Conservation (phyloP, 2,888 invertebrate species). For the Cephus nigrinus region DNA sequence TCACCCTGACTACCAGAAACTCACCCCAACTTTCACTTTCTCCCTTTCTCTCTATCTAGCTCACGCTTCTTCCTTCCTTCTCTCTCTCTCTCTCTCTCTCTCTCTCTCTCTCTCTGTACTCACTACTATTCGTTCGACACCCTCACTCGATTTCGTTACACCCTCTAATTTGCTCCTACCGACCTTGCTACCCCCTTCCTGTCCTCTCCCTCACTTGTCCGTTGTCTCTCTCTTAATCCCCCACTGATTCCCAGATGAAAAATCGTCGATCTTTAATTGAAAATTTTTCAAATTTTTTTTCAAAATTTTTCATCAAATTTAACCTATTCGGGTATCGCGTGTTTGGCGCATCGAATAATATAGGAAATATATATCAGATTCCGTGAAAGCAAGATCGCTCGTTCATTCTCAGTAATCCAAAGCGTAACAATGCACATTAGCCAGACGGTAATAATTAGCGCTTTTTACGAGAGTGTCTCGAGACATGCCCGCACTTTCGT, state of each 20-base stretch:
- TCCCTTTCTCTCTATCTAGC: neutral
- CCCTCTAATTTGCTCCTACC: slow-evolving; percentile 62
- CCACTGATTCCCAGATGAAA: slow-evolving; percentile 15
- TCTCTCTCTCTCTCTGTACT: slow-evolving; percentile 6
- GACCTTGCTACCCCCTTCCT: slow-evolving; percentile 33
- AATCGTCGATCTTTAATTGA: neutral
- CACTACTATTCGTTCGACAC: slow-evolving; percentile 38
- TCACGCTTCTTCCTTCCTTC: neutral
- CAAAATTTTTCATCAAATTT: neutral
- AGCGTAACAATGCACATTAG: slow-evolving; percentile 6
- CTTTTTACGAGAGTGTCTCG: slow-evolving; percentile 52
- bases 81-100: neutral
- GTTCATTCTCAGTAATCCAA: neutral
- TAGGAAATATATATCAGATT: neutral
- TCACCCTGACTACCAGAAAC: neutral
- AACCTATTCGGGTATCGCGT: neutral
- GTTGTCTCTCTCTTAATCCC: slow-evolving; percentile 30
- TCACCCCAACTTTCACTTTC: neutral
- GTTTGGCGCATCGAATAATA: neutral
- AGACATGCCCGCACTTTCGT: slow-evolving; percentile 41
- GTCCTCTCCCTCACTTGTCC: slow-evolving; percentile 21
- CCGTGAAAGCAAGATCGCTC: neutral
- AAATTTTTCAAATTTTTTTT: neutral
- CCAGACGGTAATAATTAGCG: slow-evolving; percentile 54
- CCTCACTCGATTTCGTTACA: slow-evolving; percentile 54